These are phyloP conservation scores for Rhagonycha lutea DNA, from an alignment of 2,888 invertebrate species.

Conservation along the genomic window DNA sequence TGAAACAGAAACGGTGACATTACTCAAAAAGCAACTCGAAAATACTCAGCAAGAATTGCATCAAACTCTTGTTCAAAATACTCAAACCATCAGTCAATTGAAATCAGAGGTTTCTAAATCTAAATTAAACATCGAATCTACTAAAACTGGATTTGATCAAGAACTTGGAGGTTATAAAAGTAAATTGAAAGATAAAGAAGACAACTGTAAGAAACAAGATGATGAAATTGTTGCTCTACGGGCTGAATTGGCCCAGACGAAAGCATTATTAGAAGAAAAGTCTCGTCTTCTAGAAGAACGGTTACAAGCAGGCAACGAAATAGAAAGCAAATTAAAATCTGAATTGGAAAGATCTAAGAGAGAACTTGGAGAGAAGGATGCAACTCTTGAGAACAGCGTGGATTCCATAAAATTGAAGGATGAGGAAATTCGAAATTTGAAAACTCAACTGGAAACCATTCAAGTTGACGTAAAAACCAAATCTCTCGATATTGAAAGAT, in stretches of 20 bases:
- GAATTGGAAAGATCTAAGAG: slow-evolving; percentile 48
- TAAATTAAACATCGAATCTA: not conserved
- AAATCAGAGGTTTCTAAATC: not conserved
- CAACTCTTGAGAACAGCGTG: slow-evolving; percentile 60
- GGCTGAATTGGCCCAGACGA: slow-evolving; percentile 25
- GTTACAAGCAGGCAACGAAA: slow-evolving; percentile 28
- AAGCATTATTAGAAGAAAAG: slow-evolving; percentile 37
- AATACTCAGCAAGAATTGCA: slow-evolving; percentile 27
- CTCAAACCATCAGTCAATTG: not conserved
- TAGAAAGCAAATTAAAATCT: slow-evolving; percentile 42
- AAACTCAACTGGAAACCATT: slow-evolving; percentile 48
- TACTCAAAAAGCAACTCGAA: slow-evolving; percentile 34
- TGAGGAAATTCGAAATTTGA: slow-evolving; percentile 43
- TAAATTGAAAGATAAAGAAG: slow-evolving; percentile 1
- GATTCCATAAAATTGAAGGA: slow-evolving; percentile 51
- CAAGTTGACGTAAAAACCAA: slow-evolving; percentile 46
- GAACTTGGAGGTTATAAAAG: slow-evolving; percentile 20
- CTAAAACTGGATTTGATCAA: slow-evolving; percentile 6
- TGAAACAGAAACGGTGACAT: not conserved
- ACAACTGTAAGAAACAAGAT: slow-evolving; percentile 12
- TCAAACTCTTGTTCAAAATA: slow-evolving; percentile 23
- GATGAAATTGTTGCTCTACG: slow-evolving; percentile 21
- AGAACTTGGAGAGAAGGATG: slow-evolving; percentile 59
- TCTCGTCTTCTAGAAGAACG: slow-evolving; percentile 36
- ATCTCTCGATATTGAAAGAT: slow-evolving; percentile 48